These are phyloP conservation scores for Artibeus lituratus DNA, from an alignment of 2,797 vertebrate genomes.

Conservation along the genomic window DNA sequence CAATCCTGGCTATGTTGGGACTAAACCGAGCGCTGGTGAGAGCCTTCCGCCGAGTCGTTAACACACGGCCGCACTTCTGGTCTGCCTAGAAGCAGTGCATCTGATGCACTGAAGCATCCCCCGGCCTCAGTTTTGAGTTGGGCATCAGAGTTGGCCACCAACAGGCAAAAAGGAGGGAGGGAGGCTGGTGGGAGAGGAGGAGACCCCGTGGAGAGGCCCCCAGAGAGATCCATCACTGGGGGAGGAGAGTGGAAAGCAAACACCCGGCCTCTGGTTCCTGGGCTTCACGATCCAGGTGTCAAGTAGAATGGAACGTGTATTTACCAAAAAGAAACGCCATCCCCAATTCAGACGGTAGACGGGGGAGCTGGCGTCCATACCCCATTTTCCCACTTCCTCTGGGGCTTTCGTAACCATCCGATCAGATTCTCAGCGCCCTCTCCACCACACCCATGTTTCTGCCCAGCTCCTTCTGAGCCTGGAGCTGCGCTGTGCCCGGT, in stretches of 20 bases:
- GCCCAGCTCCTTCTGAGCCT: neutral
- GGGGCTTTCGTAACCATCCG: neutral
- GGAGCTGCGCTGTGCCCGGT: accelerated
- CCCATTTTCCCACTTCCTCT: neutral
- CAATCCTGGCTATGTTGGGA: too few relatives aligned
- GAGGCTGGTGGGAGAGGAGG: neutral
- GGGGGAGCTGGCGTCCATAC: neutral
- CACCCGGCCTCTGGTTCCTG: neutral
- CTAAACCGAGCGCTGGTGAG: accelerated
- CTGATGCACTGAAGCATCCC: neutral
- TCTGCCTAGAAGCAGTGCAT: neutral
- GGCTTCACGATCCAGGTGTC: neutral
- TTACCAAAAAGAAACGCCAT: neutral
- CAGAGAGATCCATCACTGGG: neutral
- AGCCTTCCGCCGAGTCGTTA: neutral
- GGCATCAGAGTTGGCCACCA: neutral
- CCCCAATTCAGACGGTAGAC: neutral
- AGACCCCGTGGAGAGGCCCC: neutral
- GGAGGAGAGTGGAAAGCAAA: neutral
- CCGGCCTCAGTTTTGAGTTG: neutral
- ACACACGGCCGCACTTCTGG: neutral
- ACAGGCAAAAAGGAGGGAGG: neutral
- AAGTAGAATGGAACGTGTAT: neutral
- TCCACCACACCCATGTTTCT: neutral
- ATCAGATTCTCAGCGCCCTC: neutral